A percentile compares a stretch with the other conserved stretches of the same genome.
Evolutionary conservation across 2,888 invertebrate genomes (phyloP).

Genomic region (Stramonita haemastoma): DNA sequence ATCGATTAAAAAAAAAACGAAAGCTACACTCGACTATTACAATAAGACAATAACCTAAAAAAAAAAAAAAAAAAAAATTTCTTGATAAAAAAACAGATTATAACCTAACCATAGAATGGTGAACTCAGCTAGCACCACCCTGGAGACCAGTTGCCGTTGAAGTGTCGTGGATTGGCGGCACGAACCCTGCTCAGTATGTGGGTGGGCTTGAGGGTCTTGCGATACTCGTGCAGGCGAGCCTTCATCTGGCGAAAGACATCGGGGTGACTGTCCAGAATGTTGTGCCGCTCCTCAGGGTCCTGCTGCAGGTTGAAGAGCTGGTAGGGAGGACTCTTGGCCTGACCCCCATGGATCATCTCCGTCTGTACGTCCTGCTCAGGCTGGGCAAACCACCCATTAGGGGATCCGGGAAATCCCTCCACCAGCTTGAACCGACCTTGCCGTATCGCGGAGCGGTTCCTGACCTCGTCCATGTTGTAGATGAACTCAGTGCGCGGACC

Average conservation of each 20-base stretch:
- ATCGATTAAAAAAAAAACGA: too few species aligned
- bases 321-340: not conserved
- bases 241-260: constrained; percentile 29
- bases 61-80: too few species aligned
- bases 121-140: constrained; percentile 33
- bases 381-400: constrained; percentile 32
- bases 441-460: constrained; percentile 20
- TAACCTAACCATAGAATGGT: not conserved
- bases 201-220: not conserved
- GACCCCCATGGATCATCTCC: not conserved
- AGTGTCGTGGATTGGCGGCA: constrained; percentile 23
- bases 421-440: constrained; percentile 33
- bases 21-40: too few species aligned
- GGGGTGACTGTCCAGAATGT: constrained; percentile 27
- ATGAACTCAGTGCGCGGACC: constrained; percentile 34
- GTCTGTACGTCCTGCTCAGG: constrained; percentile 30
- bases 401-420: constrained; percentile 19
- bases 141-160: constrained; percentile 45
- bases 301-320: constrained; percentile 24
- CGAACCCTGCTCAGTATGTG: not conserved
- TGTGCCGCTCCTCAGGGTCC: constrained; percentile 33
- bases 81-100: too few species aligned
- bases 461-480: constrained; percentile 36
- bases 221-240: constrained; percentile 33
- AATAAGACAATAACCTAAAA: too few species aligned